Conservation (phyloP, 2,888 invertebrate genomes). For the Drosophila mettleri region DNA sequence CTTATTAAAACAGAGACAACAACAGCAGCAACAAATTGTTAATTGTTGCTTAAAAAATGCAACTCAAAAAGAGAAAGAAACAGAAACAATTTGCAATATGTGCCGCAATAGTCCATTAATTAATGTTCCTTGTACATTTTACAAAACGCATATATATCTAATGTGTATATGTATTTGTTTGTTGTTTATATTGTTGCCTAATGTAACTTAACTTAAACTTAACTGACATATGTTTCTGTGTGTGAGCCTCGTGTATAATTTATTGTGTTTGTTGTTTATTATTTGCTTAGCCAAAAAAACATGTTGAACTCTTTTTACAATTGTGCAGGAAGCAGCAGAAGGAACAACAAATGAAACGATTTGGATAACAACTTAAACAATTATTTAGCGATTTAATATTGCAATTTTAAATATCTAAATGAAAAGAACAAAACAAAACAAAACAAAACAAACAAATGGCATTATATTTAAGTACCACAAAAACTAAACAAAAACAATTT, state of each 20-base stretch:
- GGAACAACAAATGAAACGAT: not conserved
- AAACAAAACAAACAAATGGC: conserved; percentile 3
- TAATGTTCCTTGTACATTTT: conserved; percentile 74
- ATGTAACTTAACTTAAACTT: conserved; percentile 44
- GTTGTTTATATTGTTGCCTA: conserved; percentile 52
- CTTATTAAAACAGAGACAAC: conserved; percentile 13
- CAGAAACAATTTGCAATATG: conserved; percentile 57
- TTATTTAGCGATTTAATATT: conserved; percentile 40
- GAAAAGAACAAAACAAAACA: conserved; percentile 3
- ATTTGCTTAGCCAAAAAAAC: conserved; percentile 29
- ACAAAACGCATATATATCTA: conserved; percentile 3
- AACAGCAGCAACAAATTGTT: conserved; percentile 20
- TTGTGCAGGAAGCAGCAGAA: not conserved
- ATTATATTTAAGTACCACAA: conserved; percentile 11
- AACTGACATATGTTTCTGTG: conserved; percentile 18
- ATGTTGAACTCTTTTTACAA: conserved; percentile 4
- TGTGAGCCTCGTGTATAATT: conserved; percentile 41
- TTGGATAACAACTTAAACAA: conserved; percentile 13
- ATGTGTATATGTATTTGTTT: conserved; percentile 15
- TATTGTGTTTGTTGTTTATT: conserved; percentile 50
- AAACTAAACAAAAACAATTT: conserved; percentile 29
- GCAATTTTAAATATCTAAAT: conserved; percentile 57
- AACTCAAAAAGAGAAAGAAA: conserved; percentile 5
- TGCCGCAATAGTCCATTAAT: conserved; percentile 68
- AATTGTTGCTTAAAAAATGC: conserved; percentile 16